Evolutionary conservation across 2,113 vertebrate genomes (phyloP).

Genomic region (Erpornis zantholeuca): DNA sequence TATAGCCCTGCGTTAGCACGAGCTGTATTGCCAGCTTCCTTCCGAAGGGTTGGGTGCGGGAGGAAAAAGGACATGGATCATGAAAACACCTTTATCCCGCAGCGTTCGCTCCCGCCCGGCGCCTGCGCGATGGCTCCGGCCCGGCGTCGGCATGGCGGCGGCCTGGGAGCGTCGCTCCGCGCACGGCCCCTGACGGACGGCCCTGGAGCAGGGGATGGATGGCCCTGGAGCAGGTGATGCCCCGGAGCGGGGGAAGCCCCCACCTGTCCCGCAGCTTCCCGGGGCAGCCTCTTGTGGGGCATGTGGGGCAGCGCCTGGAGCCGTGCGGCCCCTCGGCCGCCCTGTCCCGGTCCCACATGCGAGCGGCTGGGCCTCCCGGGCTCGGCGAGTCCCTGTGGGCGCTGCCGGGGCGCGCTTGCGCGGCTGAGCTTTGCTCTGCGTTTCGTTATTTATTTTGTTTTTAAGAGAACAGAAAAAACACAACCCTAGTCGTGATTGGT

Average conservation of each 20-base stretch:
- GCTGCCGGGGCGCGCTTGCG: rapidly evolving
- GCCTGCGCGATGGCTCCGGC: not conserved
- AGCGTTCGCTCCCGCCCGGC: rapidly evolving
- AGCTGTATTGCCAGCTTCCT: not conserved
- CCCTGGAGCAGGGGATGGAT: not conserved
- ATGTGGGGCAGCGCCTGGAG: rapidly evolving
- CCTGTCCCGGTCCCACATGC: rapidly evolving
- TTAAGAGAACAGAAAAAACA: rapidly evolving
- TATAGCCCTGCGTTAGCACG: rapidly evolving
- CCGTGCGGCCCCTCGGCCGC: not conserved
- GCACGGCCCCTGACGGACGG: rapidly evolving
- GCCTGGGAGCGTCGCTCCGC: rapidly evolving
- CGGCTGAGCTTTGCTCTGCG: rapidly evolving
- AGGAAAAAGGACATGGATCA: rapidly evolving
- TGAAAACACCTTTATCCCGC: not conserved
- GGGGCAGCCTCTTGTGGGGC: not conserved
- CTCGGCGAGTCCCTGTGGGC: rapidly evolving
- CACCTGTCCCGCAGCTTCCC: rapidly evolving
- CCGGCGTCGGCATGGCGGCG: not conserved
- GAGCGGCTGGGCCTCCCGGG: not conserved
- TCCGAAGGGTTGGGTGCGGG: not conserved
- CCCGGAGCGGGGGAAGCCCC: rapidly evolving
- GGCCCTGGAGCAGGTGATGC: not conserved
- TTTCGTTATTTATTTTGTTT: not conserved
- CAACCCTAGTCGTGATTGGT: rapidly evolving